Evolutionary conservation across 2,888 invertebrate genomes (phyloP).

Genomic region (Sericinus montela): DNA sequence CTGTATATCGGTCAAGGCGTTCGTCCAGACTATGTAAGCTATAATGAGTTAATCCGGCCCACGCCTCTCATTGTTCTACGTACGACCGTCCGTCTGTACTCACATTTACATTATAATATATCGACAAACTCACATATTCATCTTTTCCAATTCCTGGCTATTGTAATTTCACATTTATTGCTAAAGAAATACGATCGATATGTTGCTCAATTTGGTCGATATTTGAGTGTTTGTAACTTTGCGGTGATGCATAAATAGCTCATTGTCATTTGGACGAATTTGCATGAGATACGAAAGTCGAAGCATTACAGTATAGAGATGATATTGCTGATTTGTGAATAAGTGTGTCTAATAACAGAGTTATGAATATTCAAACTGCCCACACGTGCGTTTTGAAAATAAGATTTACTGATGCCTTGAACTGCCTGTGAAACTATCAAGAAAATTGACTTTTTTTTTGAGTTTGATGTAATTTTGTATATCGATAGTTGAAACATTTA

Average conservation of each 20-base stretch:
- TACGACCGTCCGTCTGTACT: conserved; percentile 57
- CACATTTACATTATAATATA: conserved; percentile 62
- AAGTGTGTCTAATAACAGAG: conserved; percentile 28
- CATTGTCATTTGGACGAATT: conserved; percentile 71
- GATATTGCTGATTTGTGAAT: conserved; percentile 49
- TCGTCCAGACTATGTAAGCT: conserved; percentile 55
- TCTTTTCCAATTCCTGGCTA: conserved; percentile 1
- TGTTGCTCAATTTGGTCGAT: neutral
- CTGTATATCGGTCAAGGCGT: conserved; percentile 73
- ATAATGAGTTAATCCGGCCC: conserved; percentile 70
- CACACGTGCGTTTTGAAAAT: conserved; percentile 1
- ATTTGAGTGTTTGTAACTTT: conserved; percentile 23
- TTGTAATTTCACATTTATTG: conserved; percentile 22
- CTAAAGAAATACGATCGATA: conserved; percentile 19
- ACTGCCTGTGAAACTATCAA: too few relatives aligned
- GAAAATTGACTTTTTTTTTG: too few relatives aligned
- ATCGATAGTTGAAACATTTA: too few relatives aligned
- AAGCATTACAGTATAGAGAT: conserved; percentile 50
- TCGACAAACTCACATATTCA: conserved; percentile 29
- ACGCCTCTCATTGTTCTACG: conserved; percentile 73
- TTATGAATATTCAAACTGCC: conserved; percentile 27
- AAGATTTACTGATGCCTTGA: neutral
- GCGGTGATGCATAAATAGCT: conserved; percentile 54
- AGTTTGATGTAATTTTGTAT: too few relatives aligned
- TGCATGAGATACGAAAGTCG: conserved; percentile 73